These are phyloP conservation scores for Narcine bancroftii DNA, from an alignment of 2,113 vertebrate species.

Conservation along the genomic window DNA sequence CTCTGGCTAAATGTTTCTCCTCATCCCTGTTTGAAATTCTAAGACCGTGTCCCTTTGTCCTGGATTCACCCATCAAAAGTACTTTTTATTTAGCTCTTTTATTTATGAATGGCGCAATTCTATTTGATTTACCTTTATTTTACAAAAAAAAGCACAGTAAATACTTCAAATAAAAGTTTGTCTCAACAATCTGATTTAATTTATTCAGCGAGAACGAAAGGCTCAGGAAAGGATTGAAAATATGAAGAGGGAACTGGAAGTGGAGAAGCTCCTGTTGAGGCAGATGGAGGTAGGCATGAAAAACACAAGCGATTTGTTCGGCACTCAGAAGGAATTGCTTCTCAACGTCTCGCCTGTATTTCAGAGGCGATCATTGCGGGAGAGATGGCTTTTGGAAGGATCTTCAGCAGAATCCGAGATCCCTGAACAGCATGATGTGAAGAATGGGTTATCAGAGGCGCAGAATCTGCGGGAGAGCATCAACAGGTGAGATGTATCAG, in stretches of 20 bases:
- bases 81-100: neutral
- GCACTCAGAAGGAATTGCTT: neutral
- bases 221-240: neutral
- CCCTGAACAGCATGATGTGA: neutral
- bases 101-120: neutral
- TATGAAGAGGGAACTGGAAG: neutral
- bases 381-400: neutral
- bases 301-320: neutral
- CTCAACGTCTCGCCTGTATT: neutral
- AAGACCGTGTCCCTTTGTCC: no score
- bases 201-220: neutral
- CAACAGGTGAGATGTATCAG: neutral
- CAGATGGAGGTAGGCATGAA: neutral
- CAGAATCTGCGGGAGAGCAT: neutral
- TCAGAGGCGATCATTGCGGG: conserved; percentile 10
- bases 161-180: neutral
- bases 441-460: neutral
- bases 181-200: neutral
- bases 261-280: neutral
- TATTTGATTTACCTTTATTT: neutral
- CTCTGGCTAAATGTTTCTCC: no score
- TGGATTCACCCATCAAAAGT: no score
- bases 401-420: neutral
- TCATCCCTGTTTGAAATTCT: no score
- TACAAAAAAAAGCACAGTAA: neutral